Conservation (phyloP, 2,797 vertebrate genomes). For the Erethizon dorsatum region DNA sequence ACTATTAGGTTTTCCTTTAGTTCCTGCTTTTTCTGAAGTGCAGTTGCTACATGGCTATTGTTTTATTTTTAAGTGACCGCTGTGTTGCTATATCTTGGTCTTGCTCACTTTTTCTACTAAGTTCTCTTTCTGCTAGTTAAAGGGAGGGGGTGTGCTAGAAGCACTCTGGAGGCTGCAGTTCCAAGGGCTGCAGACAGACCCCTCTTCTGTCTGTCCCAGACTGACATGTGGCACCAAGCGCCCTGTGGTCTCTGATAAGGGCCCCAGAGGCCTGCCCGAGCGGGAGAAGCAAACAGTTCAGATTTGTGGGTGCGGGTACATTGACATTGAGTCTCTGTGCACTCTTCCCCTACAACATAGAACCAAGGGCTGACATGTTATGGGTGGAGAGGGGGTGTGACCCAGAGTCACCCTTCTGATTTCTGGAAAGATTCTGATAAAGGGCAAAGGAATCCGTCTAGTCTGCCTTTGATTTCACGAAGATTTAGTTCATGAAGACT, state of each 20-base stretch:
- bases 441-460: constrained; percentile 12
- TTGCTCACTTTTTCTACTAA: not conserved
- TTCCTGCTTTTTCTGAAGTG: not conserved
- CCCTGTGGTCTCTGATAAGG: not conserved
- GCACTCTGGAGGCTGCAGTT: not conserved
- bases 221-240: not conserved
- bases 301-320: not conserved
- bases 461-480: not conserved
- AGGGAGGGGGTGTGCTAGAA: not conserved
- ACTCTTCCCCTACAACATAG: not conserved
- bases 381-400: no score
- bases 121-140: not conserved
- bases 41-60: not conserved
- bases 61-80: not conserved
- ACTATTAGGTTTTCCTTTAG: not conserved
- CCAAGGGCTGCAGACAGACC: no score
- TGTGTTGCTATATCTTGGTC: not conserved
- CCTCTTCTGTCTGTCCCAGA: not conserved
- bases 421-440: not conserved
- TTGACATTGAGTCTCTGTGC: not conserved
- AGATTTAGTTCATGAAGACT: constrained; percentile 28
- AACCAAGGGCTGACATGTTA: not conserved
- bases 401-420: not conserved
- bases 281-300: not conserved
- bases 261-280: not conserved